Percentiles rank a stretch among this genome's conserved stretches.
phyloP scores from a whole-genome alignment of 2,113 vertebrate genomes.

The Crotalus horridus region DNA sequence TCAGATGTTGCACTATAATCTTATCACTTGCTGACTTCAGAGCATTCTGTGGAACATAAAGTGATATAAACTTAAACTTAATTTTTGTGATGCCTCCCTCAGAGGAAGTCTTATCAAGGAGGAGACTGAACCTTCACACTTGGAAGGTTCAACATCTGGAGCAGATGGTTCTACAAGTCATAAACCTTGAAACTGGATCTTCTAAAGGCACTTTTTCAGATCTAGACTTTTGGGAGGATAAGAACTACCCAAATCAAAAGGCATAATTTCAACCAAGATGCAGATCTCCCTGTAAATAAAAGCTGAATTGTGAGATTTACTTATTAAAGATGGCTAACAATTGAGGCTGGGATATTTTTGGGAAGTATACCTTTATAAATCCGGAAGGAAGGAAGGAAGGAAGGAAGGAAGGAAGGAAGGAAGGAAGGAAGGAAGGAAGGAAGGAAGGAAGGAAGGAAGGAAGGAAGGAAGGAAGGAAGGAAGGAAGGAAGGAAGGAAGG shows the following conservation, averaged over 20 bases:
- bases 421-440: too few species aligned
- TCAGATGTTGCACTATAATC: conserved; percentile 70
- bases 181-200: not conserved
- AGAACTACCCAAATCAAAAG: not conserved
- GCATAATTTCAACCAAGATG: not conserved
- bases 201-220: not conserved
- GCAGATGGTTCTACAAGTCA: not conserved
- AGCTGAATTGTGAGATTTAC: not conserved
- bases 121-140: not conserved
- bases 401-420: too few species aligned
- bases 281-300: not conserved
- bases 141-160: not conserved
- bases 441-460: too few species aligned
- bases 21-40: conserved; percentile 70
- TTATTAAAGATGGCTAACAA: not conserved
- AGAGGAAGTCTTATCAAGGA: not conserved
- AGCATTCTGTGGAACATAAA: conserved; percentile 74
- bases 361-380: too few species aligned
- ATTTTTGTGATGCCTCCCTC: not conserved
- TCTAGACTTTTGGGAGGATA: not conserved
- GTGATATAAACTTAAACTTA: not conserved
- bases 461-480: not conserved
- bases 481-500: too few species aligned
- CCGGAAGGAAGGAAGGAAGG: too few species aligned
- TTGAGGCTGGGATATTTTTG: too few species aligned